Conservation (phyloP, 2,797 vertebrate species). For the Uromys caudimaculatus region DNA sequence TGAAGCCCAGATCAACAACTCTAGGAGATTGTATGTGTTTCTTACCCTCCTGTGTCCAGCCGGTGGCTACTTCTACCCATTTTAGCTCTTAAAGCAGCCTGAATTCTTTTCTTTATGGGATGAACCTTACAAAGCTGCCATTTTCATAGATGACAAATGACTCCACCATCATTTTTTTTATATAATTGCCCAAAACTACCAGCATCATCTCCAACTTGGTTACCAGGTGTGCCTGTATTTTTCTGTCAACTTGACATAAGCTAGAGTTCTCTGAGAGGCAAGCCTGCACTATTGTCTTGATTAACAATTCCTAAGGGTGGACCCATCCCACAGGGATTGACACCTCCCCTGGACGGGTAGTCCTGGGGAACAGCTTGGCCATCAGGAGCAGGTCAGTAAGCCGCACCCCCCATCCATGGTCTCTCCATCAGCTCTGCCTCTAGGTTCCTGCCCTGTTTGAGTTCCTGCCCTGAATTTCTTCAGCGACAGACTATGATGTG, state of each 20-base stretch:
- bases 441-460: too few relatives aligned
- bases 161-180: background rate
- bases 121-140: background rate
- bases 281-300: background rate
- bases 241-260: too few relatives aligned
- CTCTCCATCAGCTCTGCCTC: background rate
- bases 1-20: background rate
- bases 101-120: background rate
- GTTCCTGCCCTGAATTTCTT: too few relatives aligned
- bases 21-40: background rate
- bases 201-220: background rate
- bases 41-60: background rate
- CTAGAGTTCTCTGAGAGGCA: background rate
- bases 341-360: background rate
- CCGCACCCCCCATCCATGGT: background rate
- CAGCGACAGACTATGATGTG: too few relatives aligned
- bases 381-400: background rate
- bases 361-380: too few relatives aligned
- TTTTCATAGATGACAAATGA: background rate
- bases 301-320: background rate
- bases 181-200: background rate
- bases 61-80: background rate
- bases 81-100: background rate
- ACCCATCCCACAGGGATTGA: background rate
- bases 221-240: too few relatives aligned